Evolutionary conservation across 2,888 invertebrate species (phyloP).

Genomic region (Synergus gifuensis): DNA sequence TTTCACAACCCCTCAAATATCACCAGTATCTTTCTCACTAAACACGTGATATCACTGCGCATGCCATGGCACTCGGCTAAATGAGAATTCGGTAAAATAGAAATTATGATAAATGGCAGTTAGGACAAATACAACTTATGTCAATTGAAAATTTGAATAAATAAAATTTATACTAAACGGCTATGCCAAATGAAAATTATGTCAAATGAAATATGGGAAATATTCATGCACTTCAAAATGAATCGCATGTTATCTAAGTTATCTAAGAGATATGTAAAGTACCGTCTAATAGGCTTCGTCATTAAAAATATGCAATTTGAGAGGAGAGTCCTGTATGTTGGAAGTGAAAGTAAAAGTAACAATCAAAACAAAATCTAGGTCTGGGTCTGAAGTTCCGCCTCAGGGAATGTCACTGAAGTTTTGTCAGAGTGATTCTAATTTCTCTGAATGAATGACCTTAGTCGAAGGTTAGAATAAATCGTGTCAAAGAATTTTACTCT

Average conservation of each 20-base stretch:
- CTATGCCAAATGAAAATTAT: neutral
- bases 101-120: too few species aligned
- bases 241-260: too few species aligned
- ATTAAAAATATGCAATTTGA: constrained; percentile 40
- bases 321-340: constrained; percentile 25
- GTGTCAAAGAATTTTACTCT: neutral
- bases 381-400: constrained; percentile 40
- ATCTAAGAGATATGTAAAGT: constrained; percentile 17
- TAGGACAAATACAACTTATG: too few species aligned
- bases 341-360: constrained; percentile 38
- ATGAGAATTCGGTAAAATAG: too few species aligned
- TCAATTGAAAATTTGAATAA: too few species aligned
- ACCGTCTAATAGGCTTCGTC: neutral
- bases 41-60: too few species aligned
- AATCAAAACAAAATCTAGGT: constrained; percentile 41
- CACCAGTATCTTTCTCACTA: too few species aligned
- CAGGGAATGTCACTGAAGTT: constrained; percentile 3
- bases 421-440: constrained; percentile 3
- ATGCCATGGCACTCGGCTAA: too few species aligned
- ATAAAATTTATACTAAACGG: neutral
- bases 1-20: too few species aligned
- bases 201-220: too few species aligned
- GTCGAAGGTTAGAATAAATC: neutral
- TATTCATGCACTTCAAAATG: neutral
- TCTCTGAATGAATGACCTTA: constrained; percentile 7